Conservation (phyloP, 2,113 vertebrate species). For the Falcunculus frontatus region DNA sequence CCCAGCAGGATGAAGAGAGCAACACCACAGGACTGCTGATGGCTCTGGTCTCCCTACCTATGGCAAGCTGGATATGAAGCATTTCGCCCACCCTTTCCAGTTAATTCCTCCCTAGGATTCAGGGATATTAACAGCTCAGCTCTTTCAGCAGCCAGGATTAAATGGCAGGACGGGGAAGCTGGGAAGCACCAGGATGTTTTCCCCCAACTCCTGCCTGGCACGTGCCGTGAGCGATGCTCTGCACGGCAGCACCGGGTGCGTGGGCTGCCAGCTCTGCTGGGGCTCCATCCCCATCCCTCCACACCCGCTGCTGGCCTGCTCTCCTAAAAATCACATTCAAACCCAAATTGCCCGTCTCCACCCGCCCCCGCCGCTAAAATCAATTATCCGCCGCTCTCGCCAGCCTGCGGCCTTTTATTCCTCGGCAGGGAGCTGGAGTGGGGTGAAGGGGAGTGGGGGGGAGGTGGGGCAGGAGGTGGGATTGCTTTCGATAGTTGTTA, state of each 20-base stretch:
- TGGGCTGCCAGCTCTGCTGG: background rate
- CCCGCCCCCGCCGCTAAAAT: slow-evolving; percentile 38
- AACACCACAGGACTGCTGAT: background rate
- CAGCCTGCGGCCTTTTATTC: slow-evolving; percentile 30
- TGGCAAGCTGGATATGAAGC: background rate
- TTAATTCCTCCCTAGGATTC: background rate
- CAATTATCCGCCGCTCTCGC: slow-evolving; percentile 9
- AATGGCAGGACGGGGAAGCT: background rate
- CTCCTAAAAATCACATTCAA: slow-evolving; percentile 41
- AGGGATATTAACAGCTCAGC: background rate
- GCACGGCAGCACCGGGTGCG: background rate
- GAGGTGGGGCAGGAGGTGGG: background rate
- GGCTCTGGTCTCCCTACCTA: background rate
- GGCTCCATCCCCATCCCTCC: slow-evolving; percentile 25
- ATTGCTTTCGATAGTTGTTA: slow-evolving; percentile 40
- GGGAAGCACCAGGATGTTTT: background rate
- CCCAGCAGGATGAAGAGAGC: background rate
- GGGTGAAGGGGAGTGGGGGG: background rate
- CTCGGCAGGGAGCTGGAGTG: background rate
- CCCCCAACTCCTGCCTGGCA: background rate
- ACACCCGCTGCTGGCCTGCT: slow-evolving; percentile 20
- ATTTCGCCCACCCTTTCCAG: background rate
- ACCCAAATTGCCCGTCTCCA: slow-evolving; percentile 51
- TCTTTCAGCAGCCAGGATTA: background rate
- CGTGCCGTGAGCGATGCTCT: background rate